Evolutionary conservation across 2,113 vertebrate species (phyloP), one percentile per base, ranked within the genome.

Genomic region (Anthoscopus minutus): DNA sequence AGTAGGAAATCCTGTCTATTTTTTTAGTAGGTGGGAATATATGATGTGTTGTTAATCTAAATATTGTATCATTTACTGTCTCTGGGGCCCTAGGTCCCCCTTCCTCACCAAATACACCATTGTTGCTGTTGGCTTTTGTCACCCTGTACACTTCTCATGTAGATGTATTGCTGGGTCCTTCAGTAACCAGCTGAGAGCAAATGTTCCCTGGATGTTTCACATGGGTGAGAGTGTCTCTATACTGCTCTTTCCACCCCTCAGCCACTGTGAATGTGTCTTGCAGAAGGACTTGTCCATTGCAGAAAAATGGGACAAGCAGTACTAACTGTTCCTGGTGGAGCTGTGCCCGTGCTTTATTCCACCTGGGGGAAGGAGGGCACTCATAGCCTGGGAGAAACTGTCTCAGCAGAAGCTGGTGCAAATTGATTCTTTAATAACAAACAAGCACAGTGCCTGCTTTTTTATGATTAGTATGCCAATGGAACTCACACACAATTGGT

Each of bases 341-440:
- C 18, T 88, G 10, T 58, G 35, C 22, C 77, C 2, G 1, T 62
- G 62, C 19, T 27, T 67, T 53, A 57, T 81, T 87, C 85, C 45
- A 76, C 30, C 11, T 47, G 64, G 19, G 47, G 56, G 37, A 50
- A 54, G 45, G 33, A 42, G 13, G 7, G 23, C 7, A 24, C 5
- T 40, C 5, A 4, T 3, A 74, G n/a, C 42, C 51, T 4, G 2
- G 28, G 58, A 85, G 74, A 83, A 80, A 42, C 45, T 64, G 19
- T 40, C 58, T 80, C 60, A 66, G 40, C 30, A 74, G 76, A 86
- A 93, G 37, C 48, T 93, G 51, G 7, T 47, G 51, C 37, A 53
- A 86, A 86, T 78, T 69, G 70, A 72, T 79, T 96, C 67, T 90
- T 97, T 88, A 96, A 88, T 88, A 64, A 73, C 40, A 62, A 92